phyloP scores from a whole-genome alignment of 2,797 vertebrate species.

The Macropus fuliginosus region DNA sequence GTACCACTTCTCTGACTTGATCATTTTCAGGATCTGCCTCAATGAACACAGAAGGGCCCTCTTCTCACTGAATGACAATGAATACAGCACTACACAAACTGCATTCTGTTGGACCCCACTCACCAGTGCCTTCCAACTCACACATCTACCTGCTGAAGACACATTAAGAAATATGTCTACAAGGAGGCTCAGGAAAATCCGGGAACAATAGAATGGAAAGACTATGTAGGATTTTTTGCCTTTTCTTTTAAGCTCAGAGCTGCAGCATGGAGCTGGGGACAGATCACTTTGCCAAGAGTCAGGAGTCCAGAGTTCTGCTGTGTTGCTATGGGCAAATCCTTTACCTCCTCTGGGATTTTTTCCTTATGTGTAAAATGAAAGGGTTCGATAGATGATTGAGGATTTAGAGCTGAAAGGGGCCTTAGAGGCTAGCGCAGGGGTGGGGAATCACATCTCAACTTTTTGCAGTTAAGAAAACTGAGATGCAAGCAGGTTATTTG shows the following conservation, averaged over 20 bases:
- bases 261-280: background rate
- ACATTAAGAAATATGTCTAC: conserved; percentile 50
- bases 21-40: background rate
- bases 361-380: background rate
- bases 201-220: conserved; percentile 46
- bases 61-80: background rate
- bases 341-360: background rate
- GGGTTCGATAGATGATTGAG: background rate
- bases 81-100: background rate
- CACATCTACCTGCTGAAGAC: background rate
- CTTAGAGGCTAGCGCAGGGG: background rate
- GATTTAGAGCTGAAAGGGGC: background rate
- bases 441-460: background rate
- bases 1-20: background rate
- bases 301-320: background rate
- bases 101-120: background rate
- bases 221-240: background rate
- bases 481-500: background rate
- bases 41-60: background rate
- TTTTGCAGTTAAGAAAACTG: background rate
- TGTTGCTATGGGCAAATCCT: background rate
- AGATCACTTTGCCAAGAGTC: background rate
- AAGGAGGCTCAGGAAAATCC: conserved; percentile 60
- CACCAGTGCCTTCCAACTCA: background rate
- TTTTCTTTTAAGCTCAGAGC: background rate